Evolutionary conservation across 2,797 vertebrate species (phyloP).

Genomic region (Agapornis canus): DNA sequence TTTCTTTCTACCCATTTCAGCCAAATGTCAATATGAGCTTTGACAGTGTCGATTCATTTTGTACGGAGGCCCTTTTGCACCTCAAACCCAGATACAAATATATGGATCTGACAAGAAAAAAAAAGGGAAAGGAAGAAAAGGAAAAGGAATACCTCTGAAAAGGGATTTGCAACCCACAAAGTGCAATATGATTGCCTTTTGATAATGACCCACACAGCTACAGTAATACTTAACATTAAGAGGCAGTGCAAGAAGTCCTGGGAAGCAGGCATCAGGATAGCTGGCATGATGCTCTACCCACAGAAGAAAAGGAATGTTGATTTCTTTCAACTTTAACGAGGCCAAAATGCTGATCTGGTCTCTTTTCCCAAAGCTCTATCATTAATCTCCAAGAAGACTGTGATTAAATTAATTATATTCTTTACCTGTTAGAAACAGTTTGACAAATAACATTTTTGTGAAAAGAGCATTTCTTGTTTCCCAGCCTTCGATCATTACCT

Average conservation of each 20-base stretch:
- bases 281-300: neutral
- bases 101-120: neutral
- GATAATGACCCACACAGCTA: neutral
- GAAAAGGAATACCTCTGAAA: neutral
- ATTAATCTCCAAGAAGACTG: neutral
- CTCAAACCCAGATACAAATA: neutral
- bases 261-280: neutral
- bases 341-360: neutral
- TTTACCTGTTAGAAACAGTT: neutral
- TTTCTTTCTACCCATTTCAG: neutral
- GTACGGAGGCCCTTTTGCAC: neutral
- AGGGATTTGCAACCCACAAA: neutral
- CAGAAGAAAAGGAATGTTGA: neutral
- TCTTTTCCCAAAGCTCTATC: neutral
- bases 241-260: neutral
- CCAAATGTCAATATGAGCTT: neutral
- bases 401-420: neutral
- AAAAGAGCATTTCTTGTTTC: neutral
- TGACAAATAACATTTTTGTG: neutral
- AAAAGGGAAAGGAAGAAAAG: rapidly evolving
- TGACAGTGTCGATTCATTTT: neutral
- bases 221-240: neutral
- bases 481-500: neutral
- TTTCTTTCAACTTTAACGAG: neutral
- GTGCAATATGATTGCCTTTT: neutral